Base-by-base conservation (phyloP, 2,113 vertebrate genomes). In the Microcebus lehilahytsara region DNA sequence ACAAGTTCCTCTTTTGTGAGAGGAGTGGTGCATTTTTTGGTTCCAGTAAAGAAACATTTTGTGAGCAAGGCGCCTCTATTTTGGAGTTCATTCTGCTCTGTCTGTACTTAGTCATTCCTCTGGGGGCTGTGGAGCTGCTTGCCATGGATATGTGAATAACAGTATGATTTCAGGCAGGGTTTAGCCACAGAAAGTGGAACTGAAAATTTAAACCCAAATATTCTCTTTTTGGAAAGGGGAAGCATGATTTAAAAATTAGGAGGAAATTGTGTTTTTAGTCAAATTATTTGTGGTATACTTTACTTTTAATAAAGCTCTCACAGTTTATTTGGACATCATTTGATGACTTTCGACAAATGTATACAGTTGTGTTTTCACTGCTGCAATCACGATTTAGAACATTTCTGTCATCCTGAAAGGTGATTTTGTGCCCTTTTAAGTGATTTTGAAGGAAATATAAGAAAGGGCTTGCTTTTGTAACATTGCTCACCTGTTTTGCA, bases 201-300 rank as follows among this genome's bases (percentile, higher is more conserved):
- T 69, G 53, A 85, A 81, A 51, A 49, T 49, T 49, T 16, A 74
- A 85, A 75, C 53, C 85, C 9, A 3, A 64, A 40, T 46, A 64
- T 11, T 93, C 60, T 75, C 60, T 40, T 53, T 83, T 40, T 74
- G 81, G 62, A 91, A 95, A 96, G 42, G 51, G 79, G 96, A 97
- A 95, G 72, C 16, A 2, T 20, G 49, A 60, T 83, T 78, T 72
- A 56, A 77, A 7, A 14, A 74, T 75, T 37, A 69, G 25, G 67
- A 80, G 78, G 71, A 87, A 91, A 79, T 77, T 92, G 62, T 77
- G 51, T 75, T 77, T 95, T 53, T 19, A 37, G 11, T 84, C 49
- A 77, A 3, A 22, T 46, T 74, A 37, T 23, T 25, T 34, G n/a
- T 79, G 2, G 8, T 90, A 9, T 11, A 32, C 27, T 81, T 85